Evolutionary conservation across 2,113 vertebrate genomes (phyloP).

Genomic region (Onychostruthus taczanowskii): DNA sequence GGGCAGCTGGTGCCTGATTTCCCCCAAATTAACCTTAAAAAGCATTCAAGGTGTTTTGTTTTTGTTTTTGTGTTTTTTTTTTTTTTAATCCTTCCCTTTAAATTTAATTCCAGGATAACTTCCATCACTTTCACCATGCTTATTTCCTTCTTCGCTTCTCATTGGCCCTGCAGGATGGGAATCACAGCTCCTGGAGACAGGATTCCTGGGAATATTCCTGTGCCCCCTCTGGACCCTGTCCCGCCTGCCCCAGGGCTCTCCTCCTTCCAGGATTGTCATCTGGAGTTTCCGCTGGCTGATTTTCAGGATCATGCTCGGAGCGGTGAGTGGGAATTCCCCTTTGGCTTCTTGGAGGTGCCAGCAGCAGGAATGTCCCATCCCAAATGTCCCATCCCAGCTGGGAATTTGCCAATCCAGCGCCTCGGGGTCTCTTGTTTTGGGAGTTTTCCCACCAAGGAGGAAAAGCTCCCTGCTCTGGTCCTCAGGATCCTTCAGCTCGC

Average conservation of each 20-base stretch:
- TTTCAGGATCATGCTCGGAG: constrained; percentile 96
- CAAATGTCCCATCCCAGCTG: background rate
- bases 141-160: background rate
- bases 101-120: background rate
- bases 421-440: fast-evolving
- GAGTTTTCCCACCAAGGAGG: background rate
- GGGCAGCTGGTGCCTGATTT: background rate
- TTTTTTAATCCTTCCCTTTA: background rate
- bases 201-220: constrained; percentile 91
- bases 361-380: background rate
- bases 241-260: constrained; percentile 73
- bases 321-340: constrained; percentile 74
- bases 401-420: fast-evolving
- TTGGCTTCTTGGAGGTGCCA: background rate
- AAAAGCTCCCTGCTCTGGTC: background rate
- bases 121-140: background rate
- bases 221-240: constrained; percentile 88
- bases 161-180: constrained; percentile 85
- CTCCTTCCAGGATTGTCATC: constrained; percentile 81
- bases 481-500: fast-evolving
- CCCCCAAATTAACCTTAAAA: background rate
- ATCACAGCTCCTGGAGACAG: constrained; percentile 92
- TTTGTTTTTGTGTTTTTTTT: too few species aligned
- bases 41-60: background rate
- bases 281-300: constrained; percentile 98